phyloP scores from a whole-genome alignment of 1,140 invertebrate species.

The Chelonus insularis region DNA sequence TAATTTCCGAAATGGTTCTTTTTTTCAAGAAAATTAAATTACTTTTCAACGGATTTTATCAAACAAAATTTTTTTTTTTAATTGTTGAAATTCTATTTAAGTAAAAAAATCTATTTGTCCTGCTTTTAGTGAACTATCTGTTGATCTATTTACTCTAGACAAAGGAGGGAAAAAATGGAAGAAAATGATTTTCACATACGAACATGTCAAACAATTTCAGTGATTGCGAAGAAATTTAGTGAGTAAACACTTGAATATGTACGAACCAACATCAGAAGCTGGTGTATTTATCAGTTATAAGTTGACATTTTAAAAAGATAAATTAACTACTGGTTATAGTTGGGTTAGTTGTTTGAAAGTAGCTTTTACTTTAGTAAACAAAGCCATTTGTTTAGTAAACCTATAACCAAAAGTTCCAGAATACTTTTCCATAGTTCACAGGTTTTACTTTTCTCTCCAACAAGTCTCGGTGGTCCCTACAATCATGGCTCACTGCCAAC shows the following conservation, averaged over 20 bases:
- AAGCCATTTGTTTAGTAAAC: neutral
- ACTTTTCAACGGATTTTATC: neutral
- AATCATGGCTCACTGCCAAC: conserved; percentile 46
- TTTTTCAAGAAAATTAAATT: neutral
- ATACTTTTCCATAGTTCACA: conserved; percentile 11
- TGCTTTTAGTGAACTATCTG: neutral
- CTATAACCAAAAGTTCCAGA: neutral
- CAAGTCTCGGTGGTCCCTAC: conserved; percentile 34
- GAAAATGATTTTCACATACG: too few relatives aligned
- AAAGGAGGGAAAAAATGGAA: too few relatives aligned
- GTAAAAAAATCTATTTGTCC: neutral
- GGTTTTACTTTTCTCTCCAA: neutral
- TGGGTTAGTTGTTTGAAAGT: too few relatives aligned
- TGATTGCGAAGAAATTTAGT: too few relatives aligned
- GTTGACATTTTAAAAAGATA: too few relatives aligned
- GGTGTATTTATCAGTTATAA: too few relatives aligned
- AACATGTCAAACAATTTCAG: too few relatives aligned
- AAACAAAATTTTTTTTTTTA: neutral
- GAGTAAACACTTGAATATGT: too few relatives aligned
- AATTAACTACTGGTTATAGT: too few relatives aligned
- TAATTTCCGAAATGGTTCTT: too few relatives aligned
- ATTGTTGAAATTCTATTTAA: neutral
- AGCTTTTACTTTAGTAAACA: neutral
- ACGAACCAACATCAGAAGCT: too few relatives aligned
- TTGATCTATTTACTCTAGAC: too few relatives aligned